Conservation (phyloP, 1,140 invertebrate genomes). For the Drosophila punjabiensis region DNA sequence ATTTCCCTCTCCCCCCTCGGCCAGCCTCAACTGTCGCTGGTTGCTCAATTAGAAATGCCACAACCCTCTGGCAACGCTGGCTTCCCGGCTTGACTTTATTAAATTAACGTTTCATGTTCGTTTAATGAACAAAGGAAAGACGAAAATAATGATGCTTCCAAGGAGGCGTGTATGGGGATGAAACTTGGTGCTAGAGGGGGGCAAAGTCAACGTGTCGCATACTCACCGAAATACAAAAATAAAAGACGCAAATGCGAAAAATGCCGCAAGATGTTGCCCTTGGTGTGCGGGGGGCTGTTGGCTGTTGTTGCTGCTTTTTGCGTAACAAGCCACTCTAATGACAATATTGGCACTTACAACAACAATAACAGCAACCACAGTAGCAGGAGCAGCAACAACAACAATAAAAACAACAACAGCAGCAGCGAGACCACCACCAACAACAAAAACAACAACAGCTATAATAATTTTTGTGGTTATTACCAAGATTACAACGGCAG, state of each 20-base stretch:
- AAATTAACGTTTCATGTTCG: conserved; percentile 84
- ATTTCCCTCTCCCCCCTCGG: conserved; percentile 22
- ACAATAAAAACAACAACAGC: conserved; percentile 6
- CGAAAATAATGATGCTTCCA: conserved; percentile 79
- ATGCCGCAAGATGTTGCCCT: conserved; percentile 80
- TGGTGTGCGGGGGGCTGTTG: conserved; percentile 23
- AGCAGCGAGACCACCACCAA: conserved; percentile 28
- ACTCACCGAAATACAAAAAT: conserved; percentile 65
- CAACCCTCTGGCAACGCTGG: conserved; percentile 36
- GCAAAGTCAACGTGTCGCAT: conserved; percentile 71
- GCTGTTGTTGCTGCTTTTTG: conserved; percentile 60
- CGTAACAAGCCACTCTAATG: conserved; percentile 83
- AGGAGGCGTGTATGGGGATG: conserved; percentile 21
- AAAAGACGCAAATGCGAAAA: conserved; percentile 79
- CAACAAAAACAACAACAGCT: conserved; percentile 60
- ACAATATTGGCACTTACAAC: conserved; percentile 83
- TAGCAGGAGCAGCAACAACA: conserved; percentile 37
- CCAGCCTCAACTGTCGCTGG: conserved; percentile 33
- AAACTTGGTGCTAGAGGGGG: not conserved
- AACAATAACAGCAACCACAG: conserved; percentile 66
- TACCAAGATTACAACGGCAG: conserved; percentile 79
- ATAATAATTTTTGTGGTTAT: conserved; percentile 76
- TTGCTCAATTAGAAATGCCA: conserved; percentile 66
- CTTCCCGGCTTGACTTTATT: conserved; percentile 75
- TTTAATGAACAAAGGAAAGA: conserved; percentile 83